Base-by-base conservation (phyloP, 2,797 vertebrate species). In the Astyanax mexicanus region DNA sequence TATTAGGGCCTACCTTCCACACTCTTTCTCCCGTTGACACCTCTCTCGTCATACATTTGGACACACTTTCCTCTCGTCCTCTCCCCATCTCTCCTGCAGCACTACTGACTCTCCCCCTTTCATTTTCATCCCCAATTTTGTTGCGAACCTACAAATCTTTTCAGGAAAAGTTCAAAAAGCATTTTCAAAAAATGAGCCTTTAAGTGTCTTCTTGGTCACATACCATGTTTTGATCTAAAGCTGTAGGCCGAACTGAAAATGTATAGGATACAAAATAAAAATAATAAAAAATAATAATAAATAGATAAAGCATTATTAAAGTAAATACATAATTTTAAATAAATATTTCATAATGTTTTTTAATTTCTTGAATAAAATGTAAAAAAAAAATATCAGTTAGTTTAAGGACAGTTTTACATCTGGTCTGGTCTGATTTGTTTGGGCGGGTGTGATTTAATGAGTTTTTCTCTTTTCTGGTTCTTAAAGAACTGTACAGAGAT, bases 1-100 rank as follows among this genome's bases (percentile, higher is more conserved):
- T 75, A 70, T 81, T 69, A 86, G 80, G 84, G 87, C 93, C 88
- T 88, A 23, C 58, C 65, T 64, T 73, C 54, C 45, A 67, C 70
- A 54, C 17, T 27, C 44, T 27, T 19, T 55, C 66, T 77, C 54
- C 44, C 55, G 40, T 45, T 45, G 23, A 27, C 32, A 45, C 55
- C 19, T 66, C 23, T 66, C 38, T 49, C 40, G 25, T 9, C 10
- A 35, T 51, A 44, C 45, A 67, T 32, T 65, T 67, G 44, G 32
- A 3, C 57, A 19, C 57, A 25, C 5, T 23, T n/a, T n/a, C 4
- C 21, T 17, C 13, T 8, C 11, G 11, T 17, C 27, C 1, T 10
- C 21, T 6, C 55, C 38, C 17, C 15, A 29, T 1, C 10, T 25
- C 11, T 2, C 35, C 1, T 74, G n/a, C 40, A n/a, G 29, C 29